Percentiles rank a stretch among this genome's conserved stretches.
Evolutionary conservation across 1,140 invertebrate genomes (phyloP).

Genomic region (Philaenus spumarius): DNA sequence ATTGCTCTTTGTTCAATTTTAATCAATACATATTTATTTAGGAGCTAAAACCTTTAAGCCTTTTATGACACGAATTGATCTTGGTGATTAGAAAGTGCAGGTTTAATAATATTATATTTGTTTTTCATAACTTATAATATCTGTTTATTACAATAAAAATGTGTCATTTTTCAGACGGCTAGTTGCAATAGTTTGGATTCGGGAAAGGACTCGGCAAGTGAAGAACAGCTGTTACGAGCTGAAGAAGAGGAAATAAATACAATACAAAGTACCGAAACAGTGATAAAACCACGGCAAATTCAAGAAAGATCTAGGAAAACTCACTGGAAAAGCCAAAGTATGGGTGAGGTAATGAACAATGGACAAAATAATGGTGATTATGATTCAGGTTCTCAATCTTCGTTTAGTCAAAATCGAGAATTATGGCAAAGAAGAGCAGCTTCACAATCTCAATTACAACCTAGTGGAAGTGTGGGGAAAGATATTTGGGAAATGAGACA

Average conservation of each 20-base stretch:
- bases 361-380: constrained; percentile 19
- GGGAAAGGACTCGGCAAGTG: constrained; percentile 20
- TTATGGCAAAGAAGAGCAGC: constrained; percentile 54
- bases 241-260: constrained; percentile 1
- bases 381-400: constrained; percentile 21
- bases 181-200: constrained; percentile 24
- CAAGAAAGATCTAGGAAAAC: constrained; percentile 19
- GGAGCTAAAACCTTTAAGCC: too few relatives aligned
- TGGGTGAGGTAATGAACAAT: constrained; percentile 35
- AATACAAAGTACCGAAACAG: background rate
- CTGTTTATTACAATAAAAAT: too few relatives aligned
- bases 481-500: constrained; percentile 47
- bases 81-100: too few relatives aligned
- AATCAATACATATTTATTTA: too few relatives aligned
- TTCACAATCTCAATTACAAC: constrained; percentile 44
- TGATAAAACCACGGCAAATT: background rate
- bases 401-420: constrained; percentile 48
- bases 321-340: constrained; percentile 45
- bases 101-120: too few relatives aligned
- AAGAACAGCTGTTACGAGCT: constrained; percentile 11
- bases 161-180: constrained; percentile 14
- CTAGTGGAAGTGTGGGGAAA: constrained; percentile 23
- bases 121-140: too few relatives aligned
- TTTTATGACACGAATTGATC: too few relatives aligned
- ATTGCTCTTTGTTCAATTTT: too few relatives aligned